Evolutionary conservation across 2,888 invertebrate species (phyloP), one percentile per base, ranked within the genome.

Genomic region (Scaptomyza reducta): DNA sequence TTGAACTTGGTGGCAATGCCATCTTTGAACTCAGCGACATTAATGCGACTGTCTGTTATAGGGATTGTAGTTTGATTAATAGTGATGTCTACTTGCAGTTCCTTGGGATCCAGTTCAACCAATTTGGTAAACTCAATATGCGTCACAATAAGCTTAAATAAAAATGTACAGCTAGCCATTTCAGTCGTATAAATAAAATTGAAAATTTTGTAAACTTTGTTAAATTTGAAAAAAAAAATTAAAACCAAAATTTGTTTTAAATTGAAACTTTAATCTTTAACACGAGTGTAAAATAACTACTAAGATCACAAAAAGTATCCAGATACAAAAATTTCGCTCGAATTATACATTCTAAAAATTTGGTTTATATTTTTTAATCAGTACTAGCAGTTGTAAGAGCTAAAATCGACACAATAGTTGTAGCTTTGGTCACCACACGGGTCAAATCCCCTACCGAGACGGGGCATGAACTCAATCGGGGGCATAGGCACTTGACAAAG

Each of bases 1-100:
- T 25, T 40, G 41, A 90, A 78, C 31, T 82, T 80, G 25, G 67
- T 70, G 22, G 80, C 77, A 7, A 72, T 56, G 2, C 79, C 77
- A 0, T 79, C 45, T 25, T 79, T 80, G 18, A 90, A 90, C 9
- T 90, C 90, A 2, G 51, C 59, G 6, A 83, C 76, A 73, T 90
- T 88, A 1, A 90, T 87, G 7, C 87, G 86, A 49, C 84, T 89
- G 0, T 77, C 55, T 18, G 84, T 86, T 27, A 90, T 82, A 0
- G 54, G 41, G 1, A 90, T 40, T 1, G 60, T 42, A 1, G 50
- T 60, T 5, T 65, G 62, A 46, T 86, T 79, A 10, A 90, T 87
- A 3, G 40, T 58, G 0, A 72, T 78, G 3, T 79, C 79, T 1
- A 90, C 74, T 6, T 59, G 10, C 4, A 90, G 64, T 2, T 66